Conservation (phyloP, 2,113 vertebrate species). For the Brachypodius melanocephalos region DNA sequence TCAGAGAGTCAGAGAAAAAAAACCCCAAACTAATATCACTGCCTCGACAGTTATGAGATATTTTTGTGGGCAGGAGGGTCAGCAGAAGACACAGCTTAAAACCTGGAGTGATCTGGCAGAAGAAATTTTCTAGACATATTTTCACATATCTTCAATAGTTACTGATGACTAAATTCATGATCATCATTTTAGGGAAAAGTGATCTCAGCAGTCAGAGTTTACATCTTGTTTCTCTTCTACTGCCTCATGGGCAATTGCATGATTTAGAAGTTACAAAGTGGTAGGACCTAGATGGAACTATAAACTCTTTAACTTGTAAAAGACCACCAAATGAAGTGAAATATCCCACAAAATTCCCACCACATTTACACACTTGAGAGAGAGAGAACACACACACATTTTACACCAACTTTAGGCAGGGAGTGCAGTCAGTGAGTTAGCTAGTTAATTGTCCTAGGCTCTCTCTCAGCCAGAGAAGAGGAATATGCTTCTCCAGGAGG, state of each 20-base stretch:
- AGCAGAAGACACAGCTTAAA: not conserved
- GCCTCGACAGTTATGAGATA: not conserved
- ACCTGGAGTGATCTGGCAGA: not conserved
- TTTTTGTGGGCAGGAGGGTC: not conserved
- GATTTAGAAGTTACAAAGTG: not conserved
- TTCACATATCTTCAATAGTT: not conserved
- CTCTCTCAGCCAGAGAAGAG: not conserved
- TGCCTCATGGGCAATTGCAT: not conserved
- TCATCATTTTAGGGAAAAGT: not conserved
- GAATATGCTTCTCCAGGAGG: not conserved
- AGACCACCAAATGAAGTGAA: not conserved
- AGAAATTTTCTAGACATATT: not conserved
- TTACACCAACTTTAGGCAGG: not conserved
- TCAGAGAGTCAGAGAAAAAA: not conserved
- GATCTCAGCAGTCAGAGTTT: not conserved
- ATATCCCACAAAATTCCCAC: not conserved
- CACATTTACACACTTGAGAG: fast-evolving
- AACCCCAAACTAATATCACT: not conserved
- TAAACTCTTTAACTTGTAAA: not conserved
- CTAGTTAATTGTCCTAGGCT: not conserved
- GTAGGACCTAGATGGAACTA: not conserved
- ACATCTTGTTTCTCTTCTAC: not conserved
- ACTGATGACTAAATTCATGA: not conserved
- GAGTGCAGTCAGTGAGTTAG: not conserved
- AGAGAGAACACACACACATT: not conserved